Conservation (phyloP, 2,888 invertebrate species). For the Syrista parreyssii region DNA sequence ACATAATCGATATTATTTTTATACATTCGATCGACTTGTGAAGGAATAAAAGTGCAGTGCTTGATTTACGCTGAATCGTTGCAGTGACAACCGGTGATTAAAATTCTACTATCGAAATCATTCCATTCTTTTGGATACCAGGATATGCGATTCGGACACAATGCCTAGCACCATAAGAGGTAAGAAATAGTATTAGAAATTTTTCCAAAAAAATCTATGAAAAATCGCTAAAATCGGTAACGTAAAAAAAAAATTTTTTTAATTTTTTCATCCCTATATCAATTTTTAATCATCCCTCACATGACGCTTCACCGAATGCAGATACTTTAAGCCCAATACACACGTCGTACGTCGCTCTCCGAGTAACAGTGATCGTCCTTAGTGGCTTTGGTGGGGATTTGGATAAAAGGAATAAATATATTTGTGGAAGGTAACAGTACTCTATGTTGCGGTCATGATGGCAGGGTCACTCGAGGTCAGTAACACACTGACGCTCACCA, state of each 20-base stretch:
- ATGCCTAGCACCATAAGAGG: conserved; percentile 66
- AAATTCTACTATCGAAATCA: conserved; percentile 9
- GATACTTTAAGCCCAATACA: not conserved
- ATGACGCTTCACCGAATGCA: too few relatives aligned
- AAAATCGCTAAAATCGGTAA: too few relatives aligned
- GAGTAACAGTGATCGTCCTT: not conserved
- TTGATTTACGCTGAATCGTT: conserved; percentile 9
- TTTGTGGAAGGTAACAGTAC: conserved; percentile 56
- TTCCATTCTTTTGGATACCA: conserved; percentile 49
- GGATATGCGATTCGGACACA: conserved; percentile 62
- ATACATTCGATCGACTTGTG: not conserved
- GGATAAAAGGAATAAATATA: conserved; percentile 29
- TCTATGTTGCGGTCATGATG: conserved; percentile 50
- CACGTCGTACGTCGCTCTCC: not conserved
- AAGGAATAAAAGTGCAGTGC: conserved; percentile 28
- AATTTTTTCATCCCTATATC: not conserved
- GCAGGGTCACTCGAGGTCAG: conserved; percentile 65
- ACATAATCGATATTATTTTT: conserved; percentile 16
- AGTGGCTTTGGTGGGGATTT: not conserved
- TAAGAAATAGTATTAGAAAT: too few relatives aligned
- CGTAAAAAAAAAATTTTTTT: too few relatives aligned
- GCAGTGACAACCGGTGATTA: conserved; percentile 13
- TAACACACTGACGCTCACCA: conserved; percentile 57
- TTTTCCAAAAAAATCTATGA: too few relatives aligned
- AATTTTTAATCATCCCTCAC: too few relatives aligned